Percentiles rank a stretch among this genome's conserved stretches.
phyloP scores from a whole-genome alignment of 2,113 vertebrate species.

The Tor tambroides region DNA sequence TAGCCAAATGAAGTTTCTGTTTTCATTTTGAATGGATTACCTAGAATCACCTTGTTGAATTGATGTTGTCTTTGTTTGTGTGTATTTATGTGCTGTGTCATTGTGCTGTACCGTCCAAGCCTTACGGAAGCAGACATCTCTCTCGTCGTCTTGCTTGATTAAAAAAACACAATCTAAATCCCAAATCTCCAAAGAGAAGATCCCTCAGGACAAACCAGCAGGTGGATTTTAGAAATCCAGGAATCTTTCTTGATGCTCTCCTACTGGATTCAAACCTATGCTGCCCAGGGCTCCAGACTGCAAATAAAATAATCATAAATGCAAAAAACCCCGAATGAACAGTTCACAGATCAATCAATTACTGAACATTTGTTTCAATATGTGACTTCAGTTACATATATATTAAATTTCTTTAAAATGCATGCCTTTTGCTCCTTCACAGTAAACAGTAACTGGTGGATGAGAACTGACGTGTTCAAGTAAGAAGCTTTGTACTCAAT shows the following conservation, averaged over 20 bases:
- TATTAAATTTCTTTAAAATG: neutral
- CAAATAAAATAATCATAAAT: neutral
- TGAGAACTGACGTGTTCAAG: neutral
- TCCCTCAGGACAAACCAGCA: slow-evolving; percentile 68
- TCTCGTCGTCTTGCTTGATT: slow-evolving; percentile 67
- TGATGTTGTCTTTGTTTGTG: neutral
- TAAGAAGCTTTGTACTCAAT: neutral
- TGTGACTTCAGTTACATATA: neutral
- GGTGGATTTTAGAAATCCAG: slow-evolving; percentile 66
- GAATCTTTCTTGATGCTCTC: neutral
- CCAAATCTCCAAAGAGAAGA: slow-evolving; percentile 68
- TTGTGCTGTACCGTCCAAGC: slow-evolving; percentile 70
- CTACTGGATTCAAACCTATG: neutral
- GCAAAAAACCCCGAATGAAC: neutral
- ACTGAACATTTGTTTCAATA: neutral
- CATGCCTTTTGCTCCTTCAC: neutral
- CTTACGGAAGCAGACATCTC: slow-evolving; percentile 75
- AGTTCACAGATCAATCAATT: neutral
- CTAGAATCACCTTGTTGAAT: neutral
- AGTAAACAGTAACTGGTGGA: neutral
- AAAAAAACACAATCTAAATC: slow-evolving; percentile 73
- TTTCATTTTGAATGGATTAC: too few species aligned
- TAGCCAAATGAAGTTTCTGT: neutral
- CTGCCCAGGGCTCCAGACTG: slow-evolving; percentile 18
- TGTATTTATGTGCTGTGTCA: slow-evolving; percentile 27